Evolutionary conservation across 1,140 invertebrate genomes (phyloP).

Genomic region (Cryptotermes secundus): DNA sequence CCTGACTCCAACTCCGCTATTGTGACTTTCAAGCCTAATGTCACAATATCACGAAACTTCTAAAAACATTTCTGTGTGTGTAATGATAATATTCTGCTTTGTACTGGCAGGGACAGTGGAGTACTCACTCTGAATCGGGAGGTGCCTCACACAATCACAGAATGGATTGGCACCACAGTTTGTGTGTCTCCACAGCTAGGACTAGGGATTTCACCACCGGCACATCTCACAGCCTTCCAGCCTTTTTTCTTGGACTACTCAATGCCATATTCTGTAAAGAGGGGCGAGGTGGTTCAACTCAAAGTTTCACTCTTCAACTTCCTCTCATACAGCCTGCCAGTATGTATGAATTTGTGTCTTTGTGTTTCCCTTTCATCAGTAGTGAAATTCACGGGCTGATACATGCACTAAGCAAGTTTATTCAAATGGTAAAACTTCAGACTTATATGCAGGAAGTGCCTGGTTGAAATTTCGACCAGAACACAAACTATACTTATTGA

Average conservation of each 20-base stretch:
- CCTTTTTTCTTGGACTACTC: constrained; percentile 72
- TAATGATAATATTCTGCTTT: too few species aligned
- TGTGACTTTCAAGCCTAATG: too few species aligned
- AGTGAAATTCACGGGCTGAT: too few species aligned
- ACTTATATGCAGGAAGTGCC: too few species aligned
- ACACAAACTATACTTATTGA: too few species aligned
- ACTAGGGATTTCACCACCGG: constrained; percentile 59
- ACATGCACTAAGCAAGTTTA: too few species aligned
- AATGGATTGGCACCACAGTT: constrained; percentile 69
- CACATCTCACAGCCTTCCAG: constrained; percentile 64
- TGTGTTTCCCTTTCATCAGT: too few species aligned
- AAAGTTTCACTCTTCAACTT: constrained; percentile 75
- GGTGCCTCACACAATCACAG: constrained; percentile 72
- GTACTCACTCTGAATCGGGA: constrained; percentile 47
- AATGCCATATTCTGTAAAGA: constrained; percentile 68
- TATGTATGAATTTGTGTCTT: constrained; percentile 44
- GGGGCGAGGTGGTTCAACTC: constrained; percentile 66
- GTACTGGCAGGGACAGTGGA: background rate
- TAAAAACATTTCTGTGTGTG: too few species aligned
- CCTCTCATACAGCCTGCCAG: constrained; percentile 60
- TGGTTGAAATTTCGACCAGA: too few species aligned
- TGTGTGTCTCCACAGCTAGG: constrained; percentile 64
- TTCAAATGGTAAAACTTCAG: too few species aligned
- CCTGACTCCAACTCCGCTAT: too few species aligned
- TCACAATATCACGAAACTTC: too few species aligned